phyloP scores from a whole-genome alignment of 2,888 invertebrate genomes.

The Xestia rhomboidea region DNA sequence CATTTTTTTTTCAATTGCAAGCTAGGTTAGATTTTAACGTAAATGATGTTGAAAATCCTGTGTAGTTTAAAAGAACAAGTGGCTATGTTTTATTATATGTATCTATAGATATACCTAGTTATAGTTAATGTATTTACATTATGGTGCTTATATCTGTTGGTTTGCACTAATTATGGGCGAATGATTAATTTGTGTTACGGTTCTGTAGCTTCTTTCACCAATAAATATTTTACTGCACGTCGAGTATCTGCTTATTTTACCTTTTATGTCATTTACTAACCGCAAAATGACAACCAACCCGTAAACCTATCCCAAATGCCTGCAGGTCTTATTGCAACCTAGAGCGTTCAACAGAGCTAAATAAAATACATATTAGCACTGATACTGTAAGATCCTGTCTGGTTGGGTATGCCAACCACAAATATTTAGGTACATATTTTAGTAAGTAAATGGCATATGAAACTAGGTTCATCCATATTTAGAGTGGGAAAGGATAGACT shows the following conservation, averaged over 20 bases:
- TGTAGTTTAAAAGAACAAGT: not conserved
- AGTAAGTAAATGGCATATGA: too few species aligned
- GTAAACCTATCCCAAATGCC: not conserved
- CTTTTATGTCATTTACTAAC: not conserved
- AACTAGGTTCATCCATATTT: too few species aligned
- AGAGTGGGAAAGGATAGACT: too few species aligned
- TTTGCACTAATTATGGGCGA: not conserved
- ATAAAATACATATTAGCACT: not conserved
- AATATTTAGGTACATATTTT: too few species aligned
- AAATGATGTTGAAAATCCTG: too few species aligned
- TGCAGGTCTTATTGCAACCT: not conserved
- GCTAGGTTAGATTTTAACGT: too few species aligned
- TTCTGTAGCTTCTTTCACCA: constrained; percentile 10
- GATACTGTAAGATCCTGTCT: too few species aligned
- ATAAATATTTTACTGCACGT: constrained; percentile 13
- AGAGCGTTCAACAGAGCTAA: not conserved
- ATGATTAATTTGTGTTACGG: not conserved
- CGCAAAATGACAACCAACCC: not conserved
- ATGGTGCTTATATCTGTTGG: too few species aligned
- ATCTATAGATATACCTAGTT: too few species aligned
- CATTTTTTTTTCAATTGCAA: too few species aligned
- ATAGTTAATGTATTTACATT: too few species aligned
- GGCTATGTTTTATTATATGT: not conserved
- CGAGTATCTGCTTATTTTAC: not conserved
- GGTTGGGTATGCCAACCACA: too few species aligned